Percentiles rank a stretch among this genome's conserved stretches.
Conservation (phyloP, 1,140 invertebrate species). For the Phymorhynchus buccinoides region DNA sequence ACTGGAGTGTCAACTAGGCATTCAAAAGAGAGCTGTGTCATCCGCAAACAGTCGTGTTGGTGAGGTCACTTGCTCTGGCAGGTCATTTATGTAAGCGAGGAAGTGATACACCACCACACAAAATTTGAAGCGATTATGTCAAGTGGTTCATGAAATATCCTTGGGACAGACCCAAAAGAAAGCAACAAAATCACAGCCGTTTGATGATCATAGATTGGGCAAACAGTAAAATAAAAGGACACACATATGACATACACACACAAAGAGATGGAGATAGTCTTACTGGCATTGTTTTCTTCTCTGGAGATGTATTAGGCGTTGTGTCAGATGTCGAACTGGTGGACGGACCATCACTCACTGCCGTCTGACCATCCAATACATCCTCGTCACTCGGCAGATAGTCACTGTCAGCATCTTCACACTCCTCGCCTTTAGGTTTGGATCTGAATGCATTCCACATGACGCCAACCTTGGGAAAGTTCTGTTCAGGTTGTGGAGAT, state of each 20-base stretch:
- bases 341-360: neutral
- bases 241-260: neutral
- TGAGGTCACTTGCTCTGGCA: too few relatives aligned
- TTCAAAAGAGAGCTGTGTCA: too few relatives aligned
- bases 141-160: too few relatives aligned
- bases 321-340: slow-evolving; percentile 37
- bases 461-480: slow-evolving; percentile 52
- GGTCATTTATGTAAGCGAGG: too few relatives aligned
- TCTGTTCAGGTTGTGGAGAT: neutral
- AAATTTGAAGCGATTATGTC: too few relatives aligned
- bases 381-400: slow-evolving; percentile 66
- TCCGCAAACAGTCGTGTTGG: too few relatives aligned
- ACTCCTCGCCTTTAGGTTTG: slow-evolving; percentile 21
- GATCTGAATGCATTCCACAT: slow-evolving; percentile 51
- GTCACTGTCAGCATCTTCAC: slow-evolving; percentile 61
- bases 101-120: too few relatives aligned
- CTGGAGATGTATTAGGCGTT: slow-evolving; percentile 49
- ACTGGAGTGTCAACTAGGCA: too few relatives aligned
- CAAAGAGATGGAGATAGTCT: slow-evolving; percentile 18
- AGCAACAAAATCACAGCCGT: too few relatives aligned
- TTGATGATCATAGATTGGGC: too few relatives aligned
- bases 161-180: too few relatives aligned
- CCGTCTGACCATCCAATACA: neutral
- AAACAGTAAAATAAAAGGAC: too few relatives aligned
- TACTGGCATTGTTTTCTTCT: slow-evolving; percentile 47